Percentiles rank a stretch among this genome's conserved stretches.
These are phyloP conservation scores for Stichodactyla mertensii DNA, from an alignment of 64 coral and sea anemone species.

Conservation along the genomic window DNA sequence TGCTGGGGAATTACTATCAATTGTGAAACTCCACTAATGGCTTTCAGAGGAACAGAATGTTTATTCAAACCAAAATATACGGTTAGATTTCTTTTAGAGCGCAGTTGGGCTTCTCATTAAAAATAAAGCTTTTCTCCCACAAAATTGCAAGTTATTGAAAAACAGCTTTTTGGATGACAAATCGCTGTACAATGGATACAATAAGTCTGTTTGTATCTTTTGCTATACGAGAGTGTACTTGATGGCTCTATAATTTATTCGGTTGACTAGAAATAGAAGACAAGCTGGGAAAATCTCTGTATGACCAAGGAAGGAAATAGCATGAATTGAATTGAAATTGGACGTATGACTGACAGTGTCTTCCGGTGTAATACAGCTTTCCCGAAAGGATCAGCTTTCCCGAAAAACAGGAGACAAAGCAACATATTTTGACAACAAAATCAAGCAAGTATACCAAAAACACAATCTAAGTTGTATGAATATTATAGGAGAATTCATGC, in stretches of 20 bases:
- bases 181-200: not conserved
- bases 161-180: not conserved
- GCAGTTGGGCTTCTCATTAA: not conserved
- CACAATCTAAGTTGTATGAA: not conserved
- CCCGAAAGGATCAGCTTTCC: not conserved
- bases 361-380: not conserved
- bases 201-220: not conserved
- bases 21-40: not conserved
- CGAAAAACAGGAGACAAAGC: not conserved
- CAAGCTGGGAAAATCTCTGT: not conserved
- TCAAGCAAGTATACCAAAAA: not conserved
- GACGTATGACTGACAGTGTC: not conserved
- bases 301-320: not conserved
- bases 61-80: not conserved
- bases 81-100: not conserved
- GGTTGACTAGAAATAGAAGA: not conserved
- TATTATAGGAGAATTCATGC: too few species aligned
- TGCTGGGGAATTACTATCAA: too few species aligned
- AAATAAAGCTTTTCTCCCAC: not conserved
- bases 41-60: not conserved
- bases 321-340: not conserved
- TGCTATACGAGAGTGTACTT: not conserved
- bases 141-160: not conserved
- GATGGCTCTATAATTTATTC: not conserved
- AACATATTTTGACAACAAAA: conserved; percentile 4